Base-by-base conservation (phyloP, 2,888 invertebrate species). In the Tenthredo notha region DNA sequence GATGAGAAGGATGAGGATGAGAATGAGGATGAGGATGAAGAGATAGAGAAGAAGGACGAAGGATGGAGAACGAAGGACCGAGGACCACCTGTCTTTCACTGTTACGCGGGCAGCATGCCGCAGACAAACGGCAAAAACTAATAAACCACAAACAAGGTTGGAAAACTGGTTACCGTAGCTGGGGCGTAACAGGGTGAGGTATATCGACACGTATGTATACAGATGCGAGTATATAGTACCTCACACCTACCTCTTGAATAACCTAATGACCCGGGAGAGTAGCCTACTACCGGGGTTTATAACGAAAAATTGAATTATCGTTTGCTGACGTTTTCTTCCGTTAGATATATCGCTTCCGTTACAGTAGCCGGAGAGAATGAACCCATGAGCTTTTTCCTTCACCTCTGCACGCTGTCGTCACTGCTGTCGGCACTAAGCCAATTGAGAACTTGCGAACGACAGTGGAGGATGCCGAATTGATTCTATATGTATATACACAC, bases 21-120 rank as follows among this genome's bases (percentile, higher is more conserved):
- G 75, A 12, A 47, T 85, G 88, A 88, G 88, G 47, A 85, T 84
- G 75, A n/a, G 72, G 84, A 82, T 80, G 54, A 78, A 54, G 84
- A 77, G 92, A 93, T 92, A 92, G 92, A 92, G 92, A 91, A 91
- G 92, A 92, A 93, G 92, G 91, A 92, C 92, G 25, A 54, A 92
- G 92, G 92, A 93, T 91, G 84, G 92, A 93, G 54, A 29, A 29
- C 43, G 47, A 6, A 6, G 50, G 75, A 50, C 50, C 85, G 86
- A 85, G 85, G 86, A 86, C 88, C 88, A 88, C 87, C 88, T 88
- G 88, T 88, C 87, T 86, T 84, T 78, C 70, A 80, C 83, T 67
- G 77, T 58, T 85, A 75, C 86, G 72, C 72, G 77, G 77, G 50
- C 77, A 77, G 77, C 86, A 77, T 77, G 77, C 77, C 77, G 78